Conservation (phyloP, 2,888 invertebrate genomes). For the Salticus scenicus region DNA sequence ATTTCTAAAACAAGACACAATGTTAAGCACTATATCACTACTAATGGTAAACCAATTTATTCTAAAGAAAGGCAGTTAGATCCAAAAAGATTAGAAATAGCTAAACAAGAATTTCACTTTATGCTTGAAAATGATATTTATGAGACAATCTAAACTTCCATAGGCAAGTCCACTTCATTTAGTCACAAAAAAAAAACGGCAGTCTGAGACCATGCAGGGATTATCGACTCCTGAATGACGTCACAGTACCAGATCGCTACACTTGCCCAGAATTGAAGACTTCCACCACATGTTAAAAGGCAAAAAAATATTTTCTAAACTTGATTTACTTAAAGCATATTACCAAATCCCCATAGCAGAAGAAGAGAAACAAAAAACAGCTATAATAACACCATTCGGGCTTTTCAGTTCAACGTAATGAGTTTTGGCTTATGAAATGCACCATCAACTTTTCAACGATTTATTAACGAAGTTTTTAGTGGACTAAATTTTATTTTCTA, state of each 20-base stretch:
- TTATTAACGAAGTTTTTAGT: conserved; percentile 4
- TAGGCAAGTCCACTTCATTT: conserved; percentile 42
- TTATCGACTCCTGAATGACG: conserved; percentile 25
- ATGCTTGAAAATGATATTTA: neutral
- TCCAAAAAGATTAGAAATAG: conserved; percentile 27
- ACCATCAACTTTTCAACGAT: conserved; percentile 13
- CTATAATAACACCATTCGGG: conserved; percentile 25
- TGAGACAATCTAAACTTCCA: neutral
- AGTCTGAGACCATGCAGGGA: conserved; percentile 37
- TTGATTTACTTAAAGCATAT: conserved; percentile 17
- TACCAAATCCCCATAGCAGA: conserved; percentile 24
- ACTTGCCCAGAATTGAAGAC: conserved; percentile 27
- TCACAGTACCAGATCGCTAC: conserved; percentile 36
- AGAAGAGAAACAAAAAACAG: conserved; percentile 18
- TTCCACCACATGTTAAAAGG: conserved; percentile 24
- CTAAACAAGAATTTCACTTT: conserved; percentile 23
- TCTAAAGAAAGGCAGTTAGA: conserved; percentile 65
- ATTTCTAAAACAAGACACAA: conserved; percentile 8
- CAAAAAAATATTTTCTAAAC: conserved; percentile 14
- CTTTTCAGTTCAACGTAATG: conserved; percentile 20
- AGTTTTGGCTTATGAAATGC: conserved; percentile 19
- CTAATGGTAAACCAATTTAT: conserved; percentile 74
- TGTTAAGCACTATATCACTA: conserved; percentile 73
- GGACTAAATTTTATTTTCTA: conserved; percentile 30
- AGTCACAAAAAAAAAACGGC: conserved; percentile 29